These are phyloP conservation scores for Heterohyrax brucei DNA, from an alignment of 2,797 vertebrate species.

Conservation along the genomic window DNA sequence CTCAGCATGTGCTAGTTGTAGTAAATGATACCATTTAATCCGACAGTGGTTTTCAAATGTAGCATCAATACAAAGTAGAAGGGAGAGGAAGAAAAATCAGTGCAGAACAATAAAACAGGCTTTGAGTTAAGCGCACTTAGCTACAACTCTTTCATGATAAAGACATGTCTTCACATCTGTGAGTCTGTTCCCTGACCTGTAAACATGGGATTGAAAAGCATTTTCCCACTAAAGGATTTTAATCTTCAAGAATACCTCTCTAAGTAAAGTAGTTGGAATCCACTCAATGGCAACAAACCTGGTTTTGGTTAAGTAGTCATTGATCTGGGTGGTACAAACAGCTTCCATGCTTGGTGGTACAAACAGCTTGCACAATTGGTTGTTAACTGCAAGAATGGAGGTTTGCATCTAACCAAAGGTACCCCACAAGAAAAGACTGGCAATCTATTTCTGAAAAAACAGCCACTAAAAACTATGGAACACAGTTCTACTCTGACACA, in stretches of 20 bases:
- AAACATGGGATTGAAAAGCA: background rate
- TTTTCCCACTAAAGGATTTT: background rate
- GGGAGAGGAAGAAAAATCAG: background rate
- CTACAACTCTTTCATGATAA: no score
- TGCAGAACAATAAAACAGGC: background rate
- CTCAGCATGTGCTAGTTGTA: background rate
- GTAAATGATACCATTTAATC: no score
- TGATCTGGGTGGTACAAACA: background rate
- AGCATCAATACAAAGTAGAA: background rate
- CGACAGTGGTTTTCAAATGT: background rate
- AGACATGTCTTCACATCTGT: background rate
- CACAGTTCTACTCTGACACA: background rate
- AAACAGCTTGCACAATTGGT: background rate
- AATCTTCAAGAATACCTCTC: background rate
- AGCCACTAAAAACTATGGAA: background rate
- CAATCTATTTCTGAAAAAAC: background rate
- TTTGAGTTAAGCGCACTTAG: background rate
- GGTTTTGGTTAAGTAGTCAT: background rate
- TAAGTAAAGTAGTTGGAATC: background rate
- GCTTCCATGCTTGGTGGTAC: background rate
- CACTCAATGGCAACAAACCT: background rate
- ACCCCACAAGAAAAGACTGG: background rate
- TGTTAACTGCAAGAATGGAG: background rate
- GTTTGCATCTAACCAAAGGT: background rate
- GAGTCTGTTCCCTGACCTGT: background rate